Evolutionary conservation across 2,113 vertebrate genomes (phyloP).

Genomic region (Camelus bactrianus): DNA sequence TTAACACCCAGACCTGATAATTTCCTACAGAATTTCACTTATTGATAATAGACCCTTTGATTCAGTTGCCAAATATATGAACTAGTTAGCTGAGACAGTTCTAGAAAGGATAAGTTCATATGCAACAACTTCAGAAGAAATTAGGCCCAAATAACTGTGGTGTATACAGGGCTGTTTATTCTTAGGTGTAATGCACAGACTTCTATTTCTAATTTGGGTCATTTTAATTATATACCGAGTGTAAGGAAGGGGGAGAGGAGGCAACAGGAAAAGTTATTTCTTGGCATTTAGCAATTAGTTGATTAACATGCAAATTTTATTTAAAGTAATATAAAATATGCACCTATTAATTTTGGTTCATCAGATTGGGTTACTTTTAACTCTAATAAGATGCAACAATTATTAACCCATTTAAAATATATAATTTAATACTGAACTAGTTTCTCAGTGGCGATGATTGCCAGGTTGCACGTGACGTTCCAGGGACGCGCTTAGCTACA

Average conservation of each 20-base stretch:
- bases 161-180: background rate
- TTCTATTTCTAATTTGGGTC: slow-evolving; percentile 55
- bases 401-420: slow-evolving; percentile 77
- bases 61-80: background rate
- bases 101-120: slow-evolving; percentile 28
- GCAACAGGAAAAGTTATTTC: slow-evolving; percentile 45
- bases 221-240: slow-evolving; percentile 49
- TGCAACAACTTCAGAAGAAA: slow-evolving; percentile 1
- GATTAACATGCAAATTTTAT: slow-evolving; percentile 75
- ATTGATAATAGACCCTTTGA: background rate
- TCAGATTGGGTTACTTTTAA: slow-evolving; percentile 78
- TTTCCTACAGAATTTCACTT: background rate
- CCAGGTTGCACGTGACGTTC: background rate
- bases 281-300: slow-evolving; percentile 73
- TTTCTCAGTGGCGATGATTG: slow-evolving; percentile 17
- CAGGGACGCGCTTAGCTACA: background rate
- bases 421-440: slow-evolving; percentile 65
- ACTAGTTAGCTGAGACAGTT: background rate
- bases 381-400: slow-evolving; percentile 77
- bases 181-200: background rate
- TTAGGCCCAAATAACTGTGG: background rate
- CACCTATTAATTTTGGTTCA: slow-evolving; percentile 76
- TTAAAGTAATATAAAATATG: slow-evolving; percentile 68
- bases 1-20: slow-evolving; percentile 13
- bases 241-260: background rate